These are phyloP conservation scores for Glomeris maerens DNA, from an alignment of 1,140 invertebrate species.

Conservation along the genomic window DNA sequence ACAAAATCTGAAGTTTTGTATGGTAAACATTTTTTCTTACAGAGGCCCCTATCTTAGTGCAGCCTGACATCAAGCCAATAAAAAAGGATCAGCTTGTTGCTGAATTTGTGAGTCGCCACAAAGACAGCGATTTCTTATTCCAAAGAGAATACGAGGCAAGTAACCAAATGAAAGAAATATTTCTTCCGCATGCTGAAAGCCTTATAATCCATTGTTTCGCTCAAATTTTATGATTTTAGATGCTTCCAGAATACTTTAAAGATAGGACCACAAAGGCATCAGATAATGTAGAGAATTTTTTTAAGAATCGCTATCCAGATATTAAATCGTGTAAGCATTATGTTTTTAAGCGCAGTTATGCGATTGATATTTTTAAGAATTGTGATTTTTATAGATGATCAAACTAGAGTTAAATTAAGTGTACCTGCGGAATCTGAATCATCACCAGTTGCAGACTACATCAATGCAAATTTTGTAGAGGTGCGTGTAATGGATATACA, in stretches of 20 bases:
- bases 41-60: conserved; percentile 47
- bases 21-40: conserved; percentile 19
- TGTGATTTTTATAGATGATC: conserved; percentile 45
- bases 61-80: conserved; percentile 67
- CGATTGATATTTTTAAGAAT: background rate
- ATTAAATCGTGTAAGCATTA: conserved; percentile 29
- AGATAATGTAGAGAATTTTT: conserved; percentile 68
- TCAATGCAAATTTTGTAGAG: conserved; percentile 83
- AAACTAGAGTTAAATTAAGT: conserved; percentile 67
- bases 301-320: conserved; percentile 33
- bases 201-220: conserved; percentile 7
- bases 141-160: conserved; percentile 59
- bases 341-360: background rate
- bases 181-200: background rate
- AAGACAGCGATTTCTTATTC: conserved; percentile 75
- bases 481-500: conserved; percentile 4
- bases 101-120: conserved; percentile 60
- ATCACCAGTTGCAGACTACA: conserved; percentile 62
- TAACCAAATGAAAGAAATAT: background rate
- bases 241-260: conserved; percentile 67
- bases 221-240: conserved; percentile 30
- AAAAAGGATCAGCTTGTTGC: conserved; percentile 49
- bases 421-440: conserved; percentile 58
- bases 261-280: conserved; percentile 73
- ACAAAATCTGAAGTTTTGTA: background rate